phyloP scores from a whole-genome alignment of 35 echinoderm and acorn worm genomes.

The Heliocidaris tuberculata region DNA sequence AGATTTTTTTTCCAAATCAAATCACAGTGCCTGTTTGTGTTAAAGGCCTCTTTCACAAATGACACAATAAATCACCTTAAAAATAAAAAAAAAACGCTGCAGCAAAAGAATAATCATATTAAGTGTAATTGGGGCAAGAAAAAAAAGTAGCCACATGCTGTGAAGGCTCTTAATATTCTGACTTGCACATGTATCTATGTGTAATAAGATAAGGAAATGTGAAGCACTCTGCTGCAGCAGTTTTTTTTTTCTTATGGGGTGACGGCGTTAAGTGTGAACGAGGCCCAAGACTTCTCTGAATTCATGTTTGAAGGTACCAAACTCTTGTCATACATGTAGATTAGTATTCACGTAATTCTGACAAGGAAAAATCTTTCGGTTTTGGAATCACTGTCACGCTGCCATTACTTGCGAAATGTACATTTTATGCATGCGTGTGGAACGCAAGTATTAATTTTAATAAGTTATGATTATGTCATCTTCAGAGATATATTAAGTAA shows the following conservation, averaged over 20 bases:
- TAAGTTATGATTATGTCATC: background rate
- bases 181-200: background rate
- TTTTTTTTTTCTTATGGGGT: background rate
- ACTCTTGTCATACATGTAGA: background rate
- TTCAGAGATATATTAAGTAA: background rate
- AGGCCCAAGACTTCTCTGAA: background rate
- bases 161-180: background rate
- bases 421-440: background rate
- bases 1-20: background rate
- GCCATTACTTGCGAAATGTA: background rate
- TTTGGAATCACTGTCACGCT: background rate
- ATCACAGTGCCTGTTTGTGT: background rate
- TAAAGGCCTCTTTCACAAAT: background rate
- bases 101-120: background rate
- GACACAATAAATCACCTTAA: background rate
- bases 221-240: background rate
- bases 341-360: background rate
- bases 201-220: background rate
- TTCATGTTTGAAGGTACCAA: background rate
- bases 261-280: background rate
- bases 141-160: background rate
- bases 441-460: background rate
- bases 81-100: too few relatives aligned
- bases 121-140: background rate
- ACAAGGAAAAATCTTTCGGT: background rate